Evolutionary conservation across 2,113 vertebrate species (phyloP).

Genomic region (Mastomys natalensis): DNA sequence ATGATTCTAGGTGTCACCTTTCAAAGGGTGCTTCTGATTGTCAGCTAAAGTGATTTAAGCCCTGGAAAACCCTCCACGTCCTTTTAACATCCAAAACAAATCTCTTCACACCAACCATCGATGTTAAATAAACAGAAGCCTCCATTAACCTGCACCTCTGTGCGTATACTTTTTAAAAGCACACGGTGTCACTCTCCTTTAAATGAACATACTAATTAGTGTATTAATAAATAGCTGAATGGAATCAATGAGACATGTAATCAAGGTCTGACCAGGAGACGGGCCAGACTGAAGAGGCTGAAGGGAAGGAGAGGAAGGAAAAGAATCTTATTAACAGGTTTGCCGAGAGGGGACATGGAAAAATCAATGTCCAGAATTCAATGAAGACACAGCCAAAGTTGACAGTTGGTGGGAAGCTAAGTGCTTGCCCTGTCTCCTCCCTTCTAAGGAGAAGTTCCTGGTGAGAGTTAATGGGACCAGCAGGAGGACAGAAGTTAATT

Average conservation of each 20-base stretch:
- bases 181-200: conserved; percentile 72
- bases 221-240: conserved; percentile 81
- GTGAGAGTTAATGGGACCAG: conserved; percentile 38
- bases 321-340: conserved; percentile 70
- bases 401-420: conserved; percentile 15
- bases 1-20: conserved; percentile 72
- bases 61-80: conserved; percentile 41
- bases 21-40: conserved; percentile 70
- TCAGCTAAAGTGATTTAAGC: conserved; percentile 64
- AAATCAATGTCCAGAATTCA: conserved; percentile 44
- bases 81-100: conserved; percentile 78
- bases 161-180: conserved; percentile 68
- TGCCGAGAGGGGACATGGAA: conserved; percentile 24
- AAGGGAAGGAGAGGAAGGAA: neutral
- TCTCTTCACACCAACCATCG: conserved; percentile 70
- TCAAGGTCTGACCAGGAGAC: conserved; percentile 78
- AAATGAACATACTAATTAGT: conserved; percentile 81
- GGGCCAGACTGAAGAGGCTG: conserved; percentile 51
- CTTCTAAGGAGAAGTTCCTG: conserved; percentile 18
- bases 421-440: neutral
- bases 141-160: conserved; percentile 83
- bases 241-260: conserved; percentile 84
- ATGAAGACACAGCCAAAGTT: neutral
- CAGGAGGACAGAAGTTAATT: conserved; percentile 14
- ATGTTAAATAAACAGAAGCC: conserved; percentile 77